These are phyloP conservation scores for Paramormyrops hopkinsi DNA, from an alignment of 2,797 vertebrate genomes.

Conservation along the genomic window DNA sequence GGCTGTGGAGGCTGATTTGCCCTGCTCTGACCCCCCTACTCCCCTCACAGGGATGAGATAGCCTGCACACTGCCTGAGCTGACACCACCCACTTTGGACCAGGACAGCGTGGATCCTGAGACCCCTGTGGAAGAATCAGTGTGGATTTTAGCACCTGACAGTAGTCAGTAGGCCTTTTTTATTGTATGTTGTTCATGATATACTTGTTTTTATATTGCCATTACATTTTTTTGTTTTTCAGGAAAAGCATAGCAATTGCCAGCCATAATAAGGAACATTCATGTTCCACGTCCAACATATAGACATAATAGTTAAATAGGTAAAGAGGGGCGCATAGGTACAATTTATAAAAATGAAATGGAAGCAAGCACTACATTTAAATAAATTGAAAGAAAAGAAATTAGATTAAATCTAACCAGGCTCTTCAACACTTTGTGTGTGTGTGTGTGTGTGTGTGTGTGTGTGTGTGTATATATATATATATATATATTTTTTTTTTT, in stretches of 20 bases:
- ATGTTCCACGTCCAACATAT: background rate
- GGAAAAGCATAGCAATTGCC: constrained; percentile 2
- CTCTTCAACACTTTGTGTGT: background rate
- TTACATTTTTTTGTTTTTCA: background rate
- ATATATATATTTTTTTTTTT: no score
- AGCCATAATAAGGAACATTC: background rate
- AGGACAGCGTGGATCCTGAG: constrained; percentile 80
- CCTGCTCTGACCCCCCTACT: background rate
- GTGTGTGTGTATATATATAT: background rate
- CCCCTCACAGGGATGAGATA: constrained; percentile 71
- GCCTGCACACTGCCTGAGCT: constrained; percentile 79
- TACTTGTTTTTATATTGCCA: background rate
- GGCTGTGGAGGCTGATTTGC: background rate
- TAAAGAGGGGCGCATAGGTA: background rate
- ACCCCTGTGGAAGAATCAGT: constrained; percentile 70
- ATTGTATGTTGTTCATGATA: constrained; percentile 28
- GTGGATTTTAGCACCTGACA: constrained; percentile 51
- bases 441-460: no score
- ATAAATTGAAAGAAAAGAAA: background rate
- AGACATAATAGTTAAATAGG: background rate
- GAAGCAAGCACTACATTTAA: background rate
- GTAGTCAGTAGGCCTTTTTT: constrained; percentile 78
- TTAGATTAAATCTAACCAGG: background rate
- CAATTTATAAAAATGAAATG: background rate
- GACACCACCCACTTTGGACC: constrained; percentile 80